Base-by-base conservation (phyloP, 2,113 vertebrate species). In the Grammomys dolichurus region DNA sequence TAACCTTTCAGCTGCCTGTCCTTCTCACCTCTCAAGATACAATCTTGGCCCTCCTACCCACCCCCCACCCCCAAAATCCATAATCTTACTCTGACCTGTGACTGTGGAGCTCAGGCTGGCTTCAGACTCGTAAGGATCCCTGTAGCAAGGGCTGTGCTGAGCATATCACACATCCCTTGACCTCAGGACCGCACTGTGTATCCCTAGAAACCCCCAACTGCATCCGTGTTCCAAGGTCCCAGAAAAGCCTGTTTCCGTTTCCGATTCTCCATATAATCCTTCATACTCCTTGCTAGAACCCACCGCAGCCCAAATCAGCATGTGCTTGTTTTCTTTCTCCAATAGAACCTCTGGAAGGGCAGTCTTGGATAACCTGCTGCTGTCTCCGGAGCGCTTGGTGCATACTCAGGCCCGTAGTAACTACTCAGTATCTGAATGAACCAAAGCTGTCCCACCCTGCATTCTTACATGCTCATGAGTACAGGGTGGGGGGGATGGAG, bases 101-200 rank as follows among this genome's bases (percentile, higher is more conserved):
- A 43, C 51, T 72, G 9, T 31, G 51, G 33, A 58, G 36, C n/a
- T 60, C n/a, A 40, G n/a, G 69, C 69, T 89, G n/a, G 24, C 14
- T 36, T 31, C 48, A 58, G 11, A 58, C 51, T 58, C 14, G 7
- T 19, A 70, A 51, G 36, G 36, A 58, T 43, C 69, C 56, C 4
- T 9, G 7, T 0, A 11, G 24, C 78, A 40, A 11, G 58, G 0
- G 1, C 43, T 14, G 26, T 0, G 0, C 22, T 1, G 22, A n/a
- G 58, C 69, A 9, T 33, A 14, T n/a, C 1, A 1, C 11, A 6
- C 3, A 17, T 51, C 19, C 0, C 0, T 7, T 31, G 48, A 13
- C 24, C 43, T 75, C 51, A 2, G 0, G 19, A 46, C 69, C n/a
- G 54, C 28, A 70, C 31, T 19, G 10, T 1, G 65, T 46, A 28